These are phyloP conservation scores for Noctua janthina DNA, from an alignment of 2,888 invertebrate species.

Conservation along the genomic window DNA sequence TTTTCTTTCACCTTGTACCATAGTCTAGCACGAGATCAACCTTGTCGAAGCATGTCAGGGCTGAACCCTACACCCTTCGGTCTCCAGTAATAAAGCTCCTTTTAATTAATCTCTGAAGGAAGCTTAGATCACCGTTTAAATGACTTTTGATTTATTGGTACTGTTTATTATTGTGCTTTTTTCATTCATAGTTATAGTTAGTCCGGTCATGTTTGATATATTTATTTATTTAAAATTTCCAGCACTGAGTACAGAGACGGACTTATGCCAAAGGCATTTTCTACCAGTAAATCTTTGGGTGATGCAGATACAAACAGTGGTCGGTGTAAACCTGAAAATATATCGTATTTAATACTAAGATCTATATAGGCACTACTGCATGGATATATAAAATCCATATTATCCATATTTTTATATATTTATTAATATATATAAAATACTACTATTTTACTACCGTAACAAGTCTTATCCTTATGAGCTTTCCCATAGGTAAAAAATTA, in stretches of 20 bases:
- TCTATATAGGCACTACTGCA: too few species aligned
- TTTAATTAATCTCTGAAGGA: conserved; percentile 21
- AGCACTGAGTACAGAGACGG: too few species aligned
- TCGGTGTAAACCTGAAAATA: too few species aligned
- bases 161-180: neutral
- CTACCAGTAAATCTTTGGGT: too few species aligned
- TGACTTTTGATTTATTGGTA: neutral
- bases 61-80: conserved; percentile 18
- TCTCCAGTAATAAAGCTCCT: conserved; percentile 14
- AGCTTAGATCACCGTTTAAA: neutral
- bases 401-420: too few species aligned
- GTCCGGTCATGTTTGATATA: too few species aligned
- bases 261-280: too few species aligned
- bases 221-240: too few species aligned
- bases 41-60: conserved; percentile 51
- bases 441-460: neutral
- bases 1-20: conserved; percentile 32
- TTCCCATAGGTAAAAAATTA: neutral
- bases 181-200: conserved; percentile 2
- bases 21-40: conserved; percentile 12
- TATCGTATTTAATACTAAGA: too few species aligned
- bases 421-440: too few species aligned
- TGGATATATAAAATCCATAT: too few species aligned
- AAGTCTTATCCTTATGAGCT: neutral
- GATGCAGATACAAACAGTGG: too few species aligned